phyloP scores from a whole-genome alignment of 1,140 invertebrate genomes.

The Scaptomyza montana region DNA sequence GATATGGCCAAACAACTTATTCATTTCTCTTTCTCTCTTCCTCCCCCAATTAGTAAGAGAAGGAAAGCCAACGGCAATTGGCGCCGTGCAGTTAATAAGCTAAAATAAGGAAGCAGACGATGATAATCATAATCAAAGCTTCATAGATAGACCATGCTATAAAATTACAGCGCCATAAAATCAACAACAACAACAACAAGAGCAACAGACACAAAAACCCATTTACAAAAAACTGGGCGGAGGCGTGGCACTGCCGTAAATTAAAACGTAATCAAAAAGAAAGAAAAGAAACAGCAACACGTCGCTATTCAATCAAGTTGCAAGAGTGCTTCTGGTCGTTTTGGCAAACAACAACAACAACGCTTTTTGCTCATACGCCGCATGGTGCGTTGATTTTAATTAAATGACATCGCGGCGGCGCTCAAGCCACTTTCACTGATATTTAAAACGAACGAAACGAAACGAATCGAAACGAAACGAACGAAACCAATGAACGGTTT shows the following conservation, averaged over 20 bases:
- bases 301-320: constrained; percentile 58
- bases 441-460: constrained; percentile 3
- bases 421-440: constrained; percentile 69
- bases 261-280: constrained; percentile 66
- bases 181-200: constrained; percentile 18
- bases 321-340: constrained; percentile 64
- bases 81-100: constrained; percentile 62
- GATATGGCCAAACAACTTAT: neutral
- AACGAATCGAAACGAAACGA: neutral
- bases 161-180: constrained; percentile 68
- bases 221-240: constrained; percentile 53
- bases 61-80: constrained; percentile 19
- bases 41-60: constrained; percentile 50
- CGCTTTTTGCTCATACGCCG: constrained; percentile 63
- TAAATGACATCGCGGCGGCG: constrained; percentile 9
- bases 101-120: constrained; percentile 74
- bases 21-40: neutral
- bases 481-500: constrained; percentile 26
- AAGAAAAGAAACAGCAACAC: constrained; percentile 5
- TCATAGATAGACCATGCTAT: constrained; percentile 41
- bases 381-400: constrained; percentile 40
- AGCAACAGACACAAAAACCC: constrained; percentile 64
- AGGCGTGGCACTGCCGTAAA: constrained; percentile 28
- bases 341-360: constrained; percentile 53
- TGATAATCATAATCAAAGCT: constrained; percentile 34